A percentile compares a stretch with the other conserved stretches of the same genome.
phyloP scores from a whole-genome alignment of 1,140 invertebrate species.

The Drosophila virilis region DNA sequence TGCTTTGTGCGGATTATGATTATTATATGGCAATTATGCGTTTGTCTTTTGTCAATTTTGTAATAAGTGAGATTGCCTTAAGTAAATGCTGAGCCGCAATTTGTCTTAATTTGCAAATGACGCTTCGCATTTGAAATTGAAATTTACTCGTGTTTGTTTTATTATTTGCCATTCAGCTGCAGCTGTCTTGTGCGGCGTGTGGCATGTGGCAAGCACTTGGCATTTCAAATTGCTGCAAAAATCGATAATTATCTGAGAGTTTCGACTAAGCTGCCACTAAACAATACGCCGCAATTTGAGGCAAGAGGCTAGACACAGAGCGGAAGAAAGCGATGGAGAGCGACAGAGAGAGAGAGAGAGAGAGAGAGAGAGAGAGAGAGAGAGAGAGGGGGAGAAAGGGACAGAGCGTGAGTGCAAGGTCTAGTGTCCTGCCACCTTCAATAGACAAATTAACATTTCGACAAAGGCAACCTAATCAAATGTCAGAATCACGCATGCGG shows the following conservation, averaged over 20 bases:
- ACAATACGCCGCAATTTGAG: constrained; percentile 75
- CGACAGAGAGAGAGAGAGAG: background rate
- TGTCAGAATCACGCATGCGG: constrained; percentile 79
- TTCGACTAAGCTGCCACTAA: constrained; percentile 41
- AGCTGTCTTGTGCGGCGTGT: constrained; percentile 17
- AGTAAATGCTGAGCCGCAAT: constrained; percentile 63
- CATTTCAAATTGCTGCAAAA: constrained; percentile 26
- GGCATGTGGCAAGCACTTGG: constrained; percentile 10
- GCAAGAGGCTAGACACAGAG: constrained; percentile 17
- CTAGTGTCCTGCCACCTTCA: constrained; percentile 60
- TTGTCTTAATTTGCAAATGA: constrained; percentile 67
- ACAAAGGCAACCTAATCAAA: constrained; percentile 83
- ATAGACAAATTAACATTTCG: constrained; percentile 81
- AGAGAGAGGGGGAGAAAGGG: too few species aligned
- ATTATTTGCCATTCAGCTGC: constrained; percentile 22
- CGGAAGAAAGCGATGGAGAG: background rate
- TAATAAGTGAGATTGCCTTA: constrained; percentile 69
- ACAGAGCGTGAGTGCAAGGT: background rate
- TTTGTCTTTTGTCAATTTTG: constrained; percentile 72
- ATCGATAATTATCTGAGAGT: constrained; percentile 69
- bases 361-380: background rate
- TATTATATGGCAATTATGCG: constrained; percentile 80
- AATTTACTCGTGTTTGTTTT: constrained; percentile 27
- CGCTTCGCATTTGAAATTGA: constrained; percentile 34
- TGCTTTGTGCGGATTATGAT: constrained; percentile 80